Evolutionary conservation across 2,113 vertebrate genomes (phyloP), one percentile per base, ranked within the genome.

Genomic region (Anseranas semipalmata): DNA sequence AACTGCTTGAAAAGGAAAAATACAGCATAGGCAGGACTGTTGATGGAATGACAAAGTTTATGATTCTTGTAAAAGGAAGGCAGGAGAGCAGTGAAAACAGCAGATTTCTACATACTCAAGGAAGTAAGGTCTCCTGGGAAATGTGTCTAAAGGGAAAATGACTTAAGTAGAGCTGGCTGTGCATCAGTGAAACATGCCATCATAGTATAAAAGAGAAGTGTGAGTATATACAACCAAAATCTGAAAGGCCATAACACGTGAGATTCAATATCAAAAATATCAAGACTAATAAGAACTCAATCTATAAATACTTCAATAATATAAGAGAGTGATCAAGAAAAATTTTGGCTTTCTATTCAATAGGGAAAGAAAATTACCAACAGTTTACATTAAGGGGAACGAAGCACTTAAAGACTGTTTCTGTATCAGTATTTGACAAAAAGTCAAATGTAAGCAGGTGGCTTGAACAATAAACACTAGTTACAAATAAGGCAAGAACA

Each of bases 1-100:
- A 77, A 92, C 25, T 84, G 21, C 55, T 50, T 92, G 65, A 67
- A 93, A 77, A 43, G 21, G 53, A 76, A 68, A 77, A 93, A 84
- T 43, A 33, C 35, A 90, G 9, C 58, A 73, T 73, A 66, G 41
- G 55, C 52, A 84, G 52, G 50, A 80, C 85, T 28, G 56, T 48
- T 52, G 71, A 62, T 12, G 10, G 67, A 86, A 76, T 59, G 65
- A 95, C 32, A 88, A 70, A 75, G 11, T 37, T 83, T 77, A 59
- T 30, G 46, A 41, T 72, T 70, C 35, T 68, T 65, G 66, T 30
- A 87, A 86, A 83, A 46, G 33, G 24, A 82, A 79, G 9, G 3
- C 19, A 53, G n/a, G 27, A 82, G 32, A 73, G 79, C 2, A 41
- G 10, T 19, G 41, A 1, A 1, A 22, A 73, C 89, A 41, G 15